These are phyloP conservation scores for Homalodisca vitripennis DNA, from an alignment of 1,140 invertebrate genomes.

Conservation along the genomic window DNA sequence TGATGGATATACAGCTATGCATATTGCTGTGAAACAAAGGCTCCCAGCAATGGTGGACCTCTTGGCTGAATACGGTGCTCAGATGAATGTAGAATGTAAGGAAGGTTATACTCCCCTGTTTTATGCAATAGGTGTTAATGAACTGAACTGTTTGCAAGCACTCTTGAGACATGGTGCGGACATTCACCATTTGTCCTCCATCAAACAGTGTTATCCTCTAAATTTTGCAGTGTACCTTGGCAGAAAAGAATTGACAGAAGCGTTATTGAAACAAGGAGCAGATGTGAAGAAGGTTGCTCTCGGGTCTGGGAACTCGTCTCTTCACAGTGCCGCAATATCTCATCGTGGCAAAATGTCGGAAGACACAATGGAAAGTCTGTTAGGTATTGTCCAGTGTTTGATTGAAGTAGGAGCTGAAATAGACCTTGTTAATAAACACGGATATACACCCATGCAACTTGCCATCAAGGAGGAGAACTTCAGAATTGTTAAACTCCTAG, in stretches of 20 bases:
- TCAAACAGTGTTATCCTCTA: neutral
- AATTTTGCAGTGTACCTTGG: neutral
- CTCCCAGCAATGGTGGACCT: neutral
- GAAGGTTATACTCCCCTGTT: neutral
- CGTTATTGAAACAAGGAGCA: neutral
- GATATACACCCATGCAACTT: neutral
- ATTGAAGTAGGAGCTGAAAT: neutral
- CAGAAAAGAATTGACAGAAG: neutral
- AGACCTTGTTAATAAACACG: neutral
- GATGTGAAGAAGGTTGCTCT: neutral
- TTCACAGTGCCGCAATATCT: neutral
- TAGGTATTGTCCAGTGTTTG: neutral
- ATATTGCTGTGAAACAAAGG: slow-evolving; percentile 8
- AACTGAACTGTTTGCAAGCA: neutral
- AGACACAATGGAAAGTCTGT: too few species aligned
- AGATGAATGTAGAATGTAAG: neutral
- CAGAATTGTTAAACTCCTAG: neutral
- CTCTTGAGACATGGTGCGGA: neutral
- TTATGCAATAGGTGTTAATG: neutral
- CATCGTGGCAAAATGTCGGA: neutral
- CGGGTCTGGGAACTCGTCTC: neutral
- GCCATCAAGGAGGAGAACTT: neutral
- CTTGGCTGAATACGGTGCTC: neutral
- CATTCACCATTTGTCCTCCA: neutral
- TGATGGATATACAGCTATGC: neutral